Evolutionary conservation across 2,888 invertebrate species (phyloP).

Genomic region (Protophormia terraenovae): DNA sequence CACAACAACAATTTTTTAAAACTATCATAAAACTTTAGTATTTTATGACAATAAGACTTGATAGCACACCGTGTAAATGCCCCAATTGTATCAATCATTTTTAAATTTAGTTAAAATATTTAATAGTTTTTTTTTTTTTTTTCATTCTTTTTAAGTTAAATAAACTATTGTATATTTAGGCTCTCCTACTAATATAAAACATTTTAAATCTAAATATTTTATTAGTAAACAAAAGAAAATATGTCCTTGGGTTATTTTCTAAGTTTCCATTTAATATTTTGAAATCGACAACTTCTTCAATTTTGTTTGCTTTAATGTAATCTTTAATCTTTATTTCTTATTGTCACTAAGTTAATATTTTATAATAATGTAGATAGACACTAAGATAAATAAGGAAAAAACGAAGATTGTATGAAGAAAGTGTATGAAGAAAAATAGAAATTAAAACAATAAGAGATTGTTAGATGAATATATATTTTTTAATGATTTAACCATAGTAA

Average conservation of each 20-base stretch:
- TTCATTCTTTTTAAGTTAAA: too few species aligned
- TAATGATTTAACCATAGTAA: constrained; percentile 15
- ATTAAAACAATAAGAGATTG: neutral
- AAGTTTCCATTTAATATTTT: neutral
- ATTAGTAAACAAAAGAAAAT: neutral
- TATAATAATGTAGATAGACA: neutral
- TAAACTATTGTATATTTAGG: neutral
- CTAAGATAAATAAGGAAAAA: neutral
- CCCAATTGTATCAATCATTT: too few species aligned
- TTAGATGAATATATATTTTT: neutral
- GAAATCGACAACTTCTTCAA: neutral
- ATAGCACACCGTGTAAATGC: too few species aligned
- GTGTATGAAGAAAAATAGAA: constrained; percentile 7
- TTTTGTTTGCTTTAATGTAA: neutral
- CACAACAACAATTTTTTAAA: too few species aligned
- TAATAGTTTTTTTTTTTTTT: too few species aligned
- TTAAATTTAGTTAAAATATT: too few species aligned
- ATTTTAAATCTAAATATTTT: neutral
- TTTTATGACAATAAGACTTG: too few species aligned
- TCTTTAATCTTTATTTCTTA: neutral
- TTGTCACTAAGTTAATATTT: constrained; percentile 7
- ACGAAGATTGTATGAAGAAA: too few species aligned
- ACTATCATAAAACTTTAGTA: too few species aligned
- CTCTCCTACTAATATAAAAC: neutral
- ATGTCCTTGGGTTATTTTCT: neutral